A percentile compares a stretch with the other conserved stretches of the same genome.
These are phyloP conservation scores for Palythoa heliodiscus DNA, from an alignment of 92 coral and sea anemone species.

Conservation along the genomic window DNA sequence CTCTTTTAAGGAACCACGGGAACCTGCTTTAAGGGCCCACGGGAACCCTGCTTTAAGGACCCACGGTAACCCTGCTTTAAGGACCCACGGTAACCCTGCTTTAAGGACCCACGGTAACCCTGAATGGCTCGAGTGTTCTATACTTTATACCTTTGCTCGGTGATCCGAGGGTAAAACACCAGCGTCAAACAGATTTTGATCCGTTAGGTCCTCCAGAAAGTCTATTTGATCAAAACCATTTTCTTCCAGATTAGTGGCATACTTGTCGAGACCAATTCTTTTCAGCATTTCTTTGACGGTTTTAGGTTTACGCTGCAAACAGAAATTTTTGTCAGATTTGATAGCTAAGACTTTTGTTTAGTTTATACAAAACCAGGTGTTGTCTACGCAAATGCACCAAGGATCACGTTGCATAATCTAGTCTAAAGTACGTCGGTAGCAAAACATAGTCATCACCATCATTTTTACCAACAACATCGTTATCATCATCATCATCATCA, in stretches of 20 bases:
- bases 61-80: too few relatives aligned
- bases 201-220: slow-evolving; percentile 77
- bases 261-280: slow-evolving; percentile 78
- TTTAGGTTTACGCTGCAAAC: slow-evolving; percentile 65
- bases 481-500: neutral
- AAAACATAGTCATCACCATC: neutral
- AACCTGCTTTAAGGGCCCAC: too few relatives aligned
- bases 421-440: neutral
- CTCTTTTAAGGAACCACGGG: too few relatives aligned
- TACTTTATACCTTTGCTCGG: slow-evolving; percentile 44
- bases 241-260: slow-evolving; percentile 53
- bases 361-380: neutral
- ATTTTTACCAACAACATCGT: neutral
- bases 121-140: too few relatives aligned
- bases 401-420: neutral
- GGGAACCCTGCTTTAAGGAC: too few relatives aligned
- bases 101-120: too few relatives aligned
- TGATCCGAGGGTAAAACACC: slow-evolving; percentile 70
- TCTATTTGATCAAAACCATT: slow-evolving; percentile 83
- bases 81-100: too few relatives aligned
- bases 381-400: neutral
- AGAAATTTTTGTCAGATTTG: neutral
- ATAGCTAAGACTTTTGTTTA: neutral
- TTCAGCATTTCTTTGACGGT: slow-evolving; percentile 77
- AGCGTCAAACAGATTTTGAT: slow-evolving; percentile 61